These are phyloP conservation scores for Cybosia mesomella DNA, from an alignment of 2,888 invertebrate genomes.

Conservation along the genomic window DNA sequence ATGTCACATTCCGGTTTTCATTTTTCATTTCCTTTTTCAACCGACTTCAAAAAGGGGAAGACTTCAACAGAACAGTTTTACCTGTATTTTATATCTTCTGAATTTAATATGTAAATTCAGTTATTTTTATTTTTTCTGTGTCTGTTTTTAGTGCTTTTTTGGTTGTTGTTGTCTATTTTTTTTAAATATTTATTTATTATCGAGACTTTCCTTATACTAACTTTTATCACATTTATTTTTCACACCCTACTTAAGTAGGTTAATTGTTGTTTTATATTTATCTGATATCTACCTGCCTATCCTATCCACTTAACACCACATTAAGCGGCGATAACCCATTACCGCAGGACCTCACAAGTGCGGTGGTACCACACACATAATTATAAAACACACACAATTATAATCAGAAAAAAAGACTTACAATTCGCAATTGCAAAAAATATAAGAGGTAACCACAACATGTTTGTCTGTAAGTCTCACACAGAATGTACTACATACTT, in stretches of 20 bases:
- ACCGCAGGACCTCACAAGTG: not conserved
- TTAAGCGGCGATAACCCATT: not conserved
- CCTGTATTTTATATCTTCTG: too few relatives aligned
- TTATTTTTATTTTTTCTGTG: too few relatives aligned
- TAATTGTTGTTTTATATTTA: not conserved
- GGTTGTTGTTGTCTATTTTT: too few relatives aligned
- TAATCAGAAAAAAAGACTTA: constrained; percentile 44
- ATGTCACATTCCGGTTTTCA: too few relatives aligned
- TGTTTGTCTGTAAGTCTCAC: constrained; percentile 43
- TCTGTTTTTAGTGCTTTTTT: too few relatives aligned
- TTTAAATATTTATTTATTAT: too few relatives aligned
- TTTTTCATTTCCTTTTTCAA: too few relatives aligned
- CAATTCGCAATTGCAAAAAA: constrained; percentile 42
- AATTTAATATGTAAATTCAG: too few relatives aligned
- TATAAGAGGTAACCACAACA: constrained; percentile 52
- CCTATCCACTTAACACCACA: not conserved
- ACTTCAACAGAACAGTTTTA: too few relatives aligned
- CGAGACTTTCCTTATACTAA: not conserved
- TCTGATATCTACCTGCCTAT: not conserved
- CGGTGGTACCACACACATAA: not conserved
- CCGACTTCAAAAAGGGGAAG: too few relatives aligned
- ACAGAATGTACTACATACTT: constrained; percentile 42
- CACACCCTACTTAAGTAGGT: not conserved
- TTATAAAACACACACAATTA: not conserved
- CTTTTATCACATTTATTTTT: not conserved